A percentile compares a stretch with the other conserved stretches of the same genome.
phyloP scores from a whole-genome alignment of 2,113 vertebrate species.

The Ammodytes dubius region DNA sequence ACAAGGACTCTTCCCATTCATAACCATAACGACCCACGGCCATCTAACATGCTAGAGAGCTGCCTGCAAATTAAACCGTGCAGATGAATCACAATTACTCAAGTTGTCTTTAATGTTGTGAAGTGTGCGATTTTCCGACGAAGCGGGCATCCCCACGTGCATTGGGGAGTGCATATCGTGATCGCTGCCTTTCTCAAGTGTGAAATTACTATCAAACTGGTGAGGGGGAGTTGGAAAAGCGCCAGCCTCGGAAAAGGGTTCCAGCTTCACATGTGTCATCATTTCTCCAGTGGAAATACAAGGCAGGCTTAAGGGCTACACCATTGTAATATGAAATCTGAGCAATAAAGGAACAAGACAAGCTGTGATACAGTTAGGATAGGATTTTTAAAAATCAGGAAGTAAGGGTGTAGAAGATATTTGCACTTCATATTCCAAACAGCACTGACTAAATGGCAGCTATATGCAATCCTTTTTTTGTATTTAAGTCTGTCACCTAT shows the following conservation, averaged over 20 bases:
- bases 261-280: slow-evolving; percentile 30
- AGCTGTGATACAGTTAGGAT: not conserved
- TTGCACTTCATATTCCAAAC: not conserved
- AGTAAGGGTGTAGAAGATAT: not conserved
- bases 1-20: not conserved
- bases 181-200: slow-evolving; percentile 51
- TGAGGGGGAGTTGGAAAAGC: slow-evolving; percentile 36
- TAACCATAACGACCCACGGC: slow-evolving; percentile 16
- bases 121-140: slow-evolving; percentile 17
- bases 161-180: slow-evolving; percentile 22
- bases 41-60: slow-evolving; percentile 17
- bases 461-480: not conserved
- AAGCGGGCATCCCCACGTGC: slow-evolving; percentile 15
- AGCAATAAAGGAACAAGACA: not conserved
- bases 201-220: slow-evolving; percentile 59
- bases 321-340: slow-evolving; percentile 16
- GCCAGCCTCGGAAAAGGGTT: slow-evolving; percentile 19
- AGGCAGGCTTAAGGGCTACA: slow-evolving; percentile 28
- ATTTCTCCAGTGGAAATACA: slow-evolving; percentile 20
- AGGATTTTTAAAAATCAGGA: not conserved
- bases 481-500: not conserved
- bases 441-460: not conserved
- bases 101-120: slow-evolving; percentile 48
- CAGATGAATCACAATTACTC: slow-evolving; percentile 48
- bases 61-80: slow-evolving; percentile 41